Base-by-base conservation (phyloP, 2,113 vertebrate genomes). In the Muntiacus reevesi region DNA sequence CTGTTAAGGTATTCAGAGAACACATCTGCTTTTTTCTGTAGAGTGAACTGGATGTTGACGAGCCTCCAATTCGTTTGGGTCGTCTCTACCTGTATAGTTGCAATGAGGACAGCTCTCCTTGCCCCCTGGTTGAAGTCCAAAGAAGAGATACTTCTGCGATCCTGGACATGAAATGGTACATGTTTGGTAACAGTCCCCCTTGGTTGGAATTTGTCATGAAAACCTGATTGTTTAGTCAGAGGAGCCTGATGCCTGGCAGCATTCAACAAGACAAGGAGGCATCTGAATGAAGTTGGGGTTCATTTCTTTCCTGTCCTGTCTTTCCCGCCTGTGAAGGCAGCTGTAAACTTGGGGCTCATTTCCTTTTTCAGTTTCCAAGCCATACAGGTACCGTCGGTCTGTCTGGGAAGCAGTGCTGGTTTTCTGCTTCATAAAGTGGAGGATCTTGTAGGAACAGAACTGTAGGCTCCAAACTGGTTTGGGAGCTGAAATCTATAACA, bases 141-240 rank as follows among this genome's bases (percentile, higher is more conserved):
- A 99, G 99, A 81, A 98, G 99, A 10, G 99, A 99, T 92, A 99
- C 99, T 0, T 91, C 99, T 0, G 99, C 99, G 21, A 98, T 99
- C 97, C 98, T 99, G 94, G 99, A 99, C 98, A 98, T 99, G 93
- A 99, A 99, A 98, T 99, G 99, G 99, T 99, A 98, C 97, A 1
- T 9, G 11, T 47, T 40, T 13, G 71, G 3, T 43, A 15, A 81
- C 36, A 10, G 0, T 7, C 9, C 4, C 4, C 8, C 25, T 17
- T 3, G 55, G 33, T 28, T 84, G 89, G 43, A 5, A 3, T 64
- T 54, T 16, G 40, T 87, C 54, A 3, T 4, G 62, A 28, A 23
- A 27, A 6, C 27, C 47, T 79, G 15, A 33, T 30, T 8, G 15
- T 14, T 12, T 7, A 15, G 5, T 40, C 28, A 45, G 82, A 36